Conservation (phyloP, 2,113 vertebrate species). For the Sorex araneus region DNA sequence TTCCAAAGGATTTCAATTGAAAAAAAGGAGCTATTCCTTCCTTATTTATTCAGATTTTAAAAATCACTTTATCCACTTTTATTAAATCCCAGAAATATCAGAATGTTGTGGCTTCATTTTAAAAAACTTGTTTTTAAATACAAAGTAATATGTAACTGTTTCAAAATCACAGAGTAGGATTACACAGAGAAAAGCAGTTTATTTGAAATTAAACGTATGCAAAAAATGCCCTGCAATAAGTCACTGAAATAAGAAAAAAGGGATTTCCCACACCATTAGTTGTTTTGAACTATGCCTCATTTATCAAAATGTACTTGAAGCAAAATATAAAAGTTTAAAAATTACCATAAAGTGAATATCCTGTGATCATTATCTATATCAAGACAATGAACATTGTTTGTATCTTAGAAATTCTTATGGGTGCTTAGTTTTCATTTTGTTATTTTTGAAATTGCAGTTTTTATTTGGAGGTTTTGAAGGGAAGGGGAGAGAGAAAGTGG, state of each 20-base stretch:
- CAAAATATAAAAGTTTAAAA: neutral
- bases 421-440: neutral
- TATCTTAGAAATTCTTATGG: neutral
- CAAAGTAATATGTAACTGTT: conserved; percentile 24
- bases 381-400: neutral
- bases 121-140: neutral
- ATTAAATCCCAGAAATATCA: neutral
- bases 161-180: neutral
- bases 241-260: neutral
- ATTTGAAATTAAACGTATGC: conserved; percentile 16
- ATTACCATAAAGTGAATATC: conserved; percentile 9
- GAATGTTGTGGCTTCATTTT: conserved; percentile 14
- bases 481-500: too few species aligned
- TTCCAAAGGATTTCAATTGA: conserved; percentile 28
- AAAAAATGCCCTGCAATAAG: neutral
- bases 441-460: too few species aligned
- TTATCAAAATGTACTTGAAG: conserved; percentile 26
- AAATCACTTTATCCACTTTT: conserved; percentile 2
- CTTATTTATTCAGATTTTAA: conserved; percentile 36
- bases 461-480: too few species aligned
- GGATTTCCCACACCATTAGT: neutral
- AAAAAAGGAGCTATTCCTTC: conserved; percentile 26
- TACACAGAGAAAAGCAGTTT: conserved; percentile 16
- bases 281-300: neutral
- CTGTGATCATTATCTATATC: neutral